Evolutionary conservation across 2,113 vertebrate genomes (phyloP).

Genomic region (Rhabdomys dilectus): DNA sequence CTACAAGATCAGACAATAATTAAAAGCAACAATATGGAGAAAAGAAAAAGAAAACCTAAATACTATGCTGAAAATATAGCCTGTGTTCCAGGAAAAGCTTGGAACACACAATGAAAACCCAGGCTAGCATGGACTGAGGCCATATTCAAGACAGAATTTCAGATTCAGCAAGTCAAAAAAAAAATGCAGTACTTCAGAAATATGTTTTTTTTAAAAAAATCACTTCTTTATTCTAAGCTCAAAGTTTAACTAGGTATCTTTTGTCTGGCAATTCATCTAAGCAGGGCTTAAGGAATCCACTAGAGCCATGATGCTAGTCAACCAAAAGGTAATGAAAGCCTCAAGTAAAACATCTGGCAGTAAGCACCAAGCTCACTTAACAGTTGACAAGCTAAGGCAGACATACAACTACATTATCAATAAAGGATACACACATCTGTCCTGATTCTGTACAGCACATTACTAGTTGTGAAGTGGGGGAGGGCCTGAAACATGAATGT

Average conservation of each 20-base stretch:
- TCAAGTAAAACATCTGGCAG: slow-evolving; percentile 44
- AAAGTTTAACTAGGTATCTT: slow-evolving; percentile 55
- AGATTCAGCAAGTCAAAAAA: slow-evolving; percentile 57
- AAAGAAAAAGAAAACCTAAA: neutral
- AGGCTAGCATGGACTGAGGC: neutral
- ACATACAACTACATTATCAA: slow-evolving; percentile 39
- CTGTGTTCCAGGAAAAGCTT: neutral
- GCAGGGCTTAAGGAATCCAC: slow-evolving; percentile 42
- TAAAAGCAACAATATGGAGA: neutral
- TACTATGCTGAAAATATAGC: neutral
- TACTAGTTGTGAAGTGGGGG: neutral
- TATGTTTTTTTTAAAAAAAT: slow-evolving; percentile 19
- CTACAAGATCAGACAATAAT: neutral
- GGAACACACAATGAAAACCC: neutral
- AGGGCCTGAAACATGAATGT: neutral
- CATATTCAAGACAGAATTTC: slow-evolving; percentile 1
- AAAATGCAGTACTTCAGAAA: neutral
- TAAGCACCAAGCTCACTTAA: slow-evolving; percentile 24
- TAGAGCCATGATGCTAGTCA: neutral
- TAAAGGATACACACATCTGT: neutral
- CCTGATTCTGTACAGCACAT: neutral
- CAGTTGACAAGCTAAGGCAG: slow-evolving; percentile 28
- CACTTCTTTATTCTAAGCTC: slow-evolving; percentile 18
- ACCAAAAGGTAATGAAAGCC: slow-evolving; percentile 50
- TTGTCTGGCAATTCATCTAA: slow-evolving; percentile 47